Base-by-base conservation (phyloP, 1,140 invertebrate species). In the Drosophila micromelanica region DNA sequence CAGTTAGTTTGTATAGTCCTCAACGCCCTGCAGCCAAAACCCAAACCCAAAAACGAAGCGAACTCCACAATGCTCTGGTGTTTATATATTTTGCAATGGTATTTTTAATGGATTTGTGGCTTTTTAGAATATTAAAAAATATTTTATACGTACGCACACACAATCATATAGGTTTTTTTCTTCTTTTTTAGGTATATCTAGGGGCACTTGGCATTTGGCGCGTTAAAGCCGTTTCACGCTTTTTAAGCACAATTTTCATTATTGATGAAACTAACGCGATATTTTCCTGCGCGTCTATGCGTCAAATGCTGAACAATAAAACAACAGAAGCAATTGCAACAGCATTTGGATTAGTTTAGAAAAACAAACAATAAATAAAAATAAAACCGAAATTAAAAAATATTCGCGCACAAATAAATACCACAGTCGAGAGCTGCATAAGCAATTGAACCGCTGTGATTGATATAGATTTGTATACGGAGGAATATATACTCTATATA, bases 41-140 rank as follows among this genome's bases (percentile, higher is more conserved):
- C 11, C n/a, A 7, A 37, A 6, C 38, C 49, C 37, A 30, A 15
- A 59, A 23, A 52, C 27, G 5, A 13, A 11, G 30, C 30, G 52
- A 43, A 49, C 52, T 52, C 32, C 45, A 59, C 63, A 67, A 52
- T 62, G 63, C 61, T 2, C 67, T 52, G 51, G 30, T 37, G 32
- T 69, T 38, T 78, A 62, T 67, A 64, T 67, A 64, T 78, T 73
- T 63, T 48, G 35, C 17, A 15, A 40, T 60, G 49, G 65, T 72
- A 81, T 87, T 87, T 86, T 86, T 59, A 68, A 73, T 70, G 81
- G 78, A 86, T 86, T 86, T 86, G 82, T 85, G 82, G 82, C 82
- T 87, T 87, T 86, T 87, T 87, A 87, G 82, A 87, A 87, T 87
- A 87, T 87, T 87, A 87, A 81, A 78, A 81, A 87, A 81, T 75